phyloP scores from a whole-genome alignment of 1,140 invertebrate genomes.

The Coelopa frigida region DNA sequence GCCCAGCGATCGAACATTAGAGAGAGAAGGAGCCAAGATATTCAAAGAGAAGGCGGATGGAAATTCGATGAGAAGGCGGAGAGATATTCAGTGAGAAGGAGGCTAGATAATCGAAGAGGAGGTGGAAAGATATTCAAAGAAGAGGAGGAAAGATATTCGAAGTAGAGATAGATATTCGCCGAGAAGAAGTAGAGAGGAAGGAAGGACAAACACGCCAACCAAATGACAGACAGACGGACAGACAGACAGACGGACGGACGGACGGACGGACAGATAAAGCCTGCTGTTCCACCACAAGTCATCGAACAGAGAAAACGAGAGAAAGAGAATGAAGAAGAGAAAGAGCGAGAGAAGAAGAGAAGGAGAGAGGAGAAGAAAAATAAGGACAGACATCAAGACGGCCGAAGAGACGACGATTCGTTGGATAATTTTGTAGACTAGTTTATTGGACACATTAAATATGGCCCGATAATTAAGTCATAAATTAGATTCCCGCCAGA shows the following conservation, averaged over 20 bases:
- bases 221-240: not conserved
- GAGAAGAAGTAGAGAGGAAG: too few species aligned
- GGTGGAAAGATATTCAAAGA: too few species aligned
- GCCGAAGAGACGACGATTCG: slow-evolving; percentile 4
- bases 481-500: slow-evolving; percentile 44
- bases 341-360: not conserved
- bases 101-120: too few species aligned
- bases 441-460: slow-evolving; percentile 46
- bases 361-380: too few species aligned
- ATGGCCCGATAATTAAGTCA: slow-evolving; percentile 46
- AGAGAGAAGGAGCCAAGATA: too few species aligned
- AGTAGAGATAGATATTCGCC: too few species aligned
- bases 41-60: too few species aligned
- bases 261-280: slow-evolving; percentile 4
- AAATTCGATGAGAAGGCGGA: too few species aligned
- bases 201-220: slow-evolving; percentile 3
- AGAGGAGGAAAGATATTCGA: too few species aligned
- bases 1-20: too few species aligned
- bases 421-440: slow-evolving; percentile 41
- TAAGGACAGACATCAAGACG: not conserved
- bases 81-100: too few species aligned
- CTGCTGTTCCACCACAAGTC: slow-evolving; percentile 8
- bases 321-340: not conserved
- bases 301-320: not conserved
- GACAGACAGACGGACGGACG: not conserved